Evolutionary conservation across 2,888 invertebrate species (phyloP), one percentile per base, ranked within the genome.

Genomic region (Minunthozetes semirufus): DNA sequence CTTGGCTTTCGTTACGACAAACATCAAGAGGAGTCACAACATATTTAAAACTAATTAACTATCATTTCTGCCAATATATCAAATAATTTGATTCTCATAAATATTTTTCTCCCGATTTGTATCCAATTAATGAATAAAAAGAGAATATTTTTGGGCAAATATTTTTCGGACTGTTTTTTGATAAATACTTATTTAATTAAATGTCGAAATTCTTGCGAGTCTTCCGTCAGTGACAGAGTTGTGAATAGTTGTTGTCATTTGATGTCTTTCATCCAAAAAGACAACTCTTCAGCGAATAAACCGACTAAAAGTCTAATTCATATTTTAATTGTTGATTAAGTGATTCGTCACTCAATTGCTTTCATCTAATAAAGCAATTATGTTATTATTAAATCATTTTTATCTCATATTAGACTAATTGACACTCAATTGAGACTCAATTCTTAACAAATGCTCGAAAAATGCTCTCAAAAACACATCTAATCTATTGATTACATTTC

Each of bases 11-110:
- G 3, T 15, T 15, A 8, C n/a, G 33, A 59, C 29, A 59, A 27
- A 63, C 63, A 63, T 63, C 33, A 68, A 38, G 22, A 46, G 2
- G 25, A 19, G 68, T 68, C 68, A 68, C 13, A 68, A 22, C 3
- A 38, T 42, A 68, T 68, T 68, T 68, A 22, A n/a, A 46, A 46
- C 46, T 68, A 68, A 68, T 68, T 68, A 68, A 46, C 68, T 46
- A 68, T 68, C 13, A 22, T 68, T 68, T 42, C 22, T 42, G 22
- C 4, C 9, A 27, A 59, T 4, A 59, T 27, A 63, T 29, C 27
- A 5, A 63, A 11, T 22, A 13, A 48, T 17, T 48, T 17, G 22
- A 25, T 56, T 56, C 11, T 22, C 25, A 25, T 5, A 56, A 13
- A 19, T 19, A 29, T 61, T 8, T 61, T 61, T 61, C 27, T 13